Conservation (phyloP, 2,888 invertebrate genomes). For the Leptarthrus brevirostris region DNA sequence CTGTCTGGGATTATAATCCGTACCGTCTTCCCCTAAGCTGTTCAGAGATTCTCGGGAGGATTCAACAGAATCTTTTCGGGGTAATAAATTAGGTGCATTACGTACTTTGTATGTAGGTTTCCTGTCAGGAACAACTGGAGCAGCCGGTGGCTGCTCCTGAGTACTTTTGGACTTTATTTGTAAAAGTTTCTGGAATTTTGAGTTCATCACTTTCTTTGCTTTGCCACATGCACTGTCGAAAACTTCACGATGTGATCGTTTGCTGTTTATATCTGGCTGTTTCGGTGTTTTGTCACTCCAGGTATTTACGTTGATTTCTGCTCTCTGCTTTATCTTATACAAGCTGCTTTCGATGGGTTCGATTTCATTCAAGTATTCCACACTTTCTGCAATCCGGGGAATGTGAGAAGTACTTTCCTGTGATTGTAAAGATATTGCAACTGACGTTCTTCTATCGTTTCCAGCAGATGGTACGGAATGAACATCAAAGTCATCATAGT, state of each 20-base stretch:
- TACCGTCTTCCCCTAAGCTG: not conserved
- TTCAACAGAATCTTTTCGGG: not conserved
- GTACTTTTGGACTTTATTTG: not conserved
- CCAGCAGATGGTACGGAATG: slow-evolving; percentile 1
- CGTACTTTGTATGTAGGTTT: not conserved
- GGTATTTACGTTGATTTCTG: not conserved
- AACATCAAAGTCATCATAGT: slow-evolving; percentile 27
- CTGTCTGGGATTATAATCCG: not conserved
- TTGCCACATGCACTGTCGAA: slow-evolving; percentile 47
- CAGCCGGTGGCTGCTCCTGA: not conserved
- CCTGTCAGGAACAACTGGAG: not conserved
- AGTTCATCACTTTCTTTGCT: slow-evolving; percentile 43
- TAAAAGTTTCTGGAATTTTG: slow-evolving; percentile 20
- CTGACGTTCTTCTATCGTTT: not conserved
- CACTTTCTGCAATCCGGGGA: slow-evolving; percentile 9
- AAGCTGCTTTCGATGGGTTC: slow-evolving; percentile 49
- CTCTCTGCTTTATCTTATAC: slow-evolving; percentile 30
- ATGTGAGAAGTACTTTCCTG: not conserved
- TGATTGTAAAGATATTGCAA: not conserved
- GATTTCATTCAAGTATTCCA: not conserved
- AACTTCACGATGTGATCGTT: not conserved
- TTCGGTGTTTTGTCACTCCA: not conserved
- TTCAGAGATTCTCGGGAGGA: not conserved
- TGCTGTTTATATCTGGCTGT: not conserved
- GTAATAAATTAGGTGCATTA: not conserved